phyloP scores from a whole-genome alignment of 2,797 vertebrate genomes.

The Notoglanidium macrostoma region DNA sequence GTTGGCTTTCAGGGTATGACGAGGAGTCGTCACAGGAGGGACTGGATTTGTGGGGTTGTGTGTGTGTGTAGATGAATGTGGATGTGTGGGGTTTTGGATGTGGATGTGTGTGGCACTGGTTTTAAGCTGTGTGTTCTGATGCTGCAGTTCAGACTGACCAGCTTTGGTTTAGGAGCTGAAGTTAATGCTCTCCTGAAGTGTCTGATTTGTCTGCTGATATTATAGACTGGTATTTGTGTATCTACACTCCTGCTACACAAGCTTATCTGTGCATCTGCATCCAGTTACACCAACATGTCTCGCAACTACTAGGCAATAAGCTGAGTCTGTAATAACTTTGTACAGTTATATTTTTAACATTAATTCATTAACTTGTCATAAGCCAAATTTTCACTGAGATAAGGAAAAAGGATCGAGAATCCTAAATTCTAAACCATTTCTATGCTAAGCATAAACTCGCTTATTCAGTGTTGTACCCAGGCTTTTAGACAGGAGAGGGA shows the following conservation, averaged over 20 bases:
- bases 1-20: slow-evolving; percentile 51
- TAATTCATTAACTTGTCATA: background rate
- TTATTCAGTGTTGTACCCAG: background rate
- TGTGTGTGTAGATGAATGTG: slow-evolving; percentile 50
- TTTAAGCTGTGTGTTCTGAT: slow-evolving; percentile 10
- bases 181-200: background rate
- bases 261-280: background rate
- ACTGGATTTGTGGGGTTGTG: slow-evolving; percentile 39
- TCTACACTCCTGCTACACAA: background rate
- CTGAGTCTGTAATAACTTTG: background rate
- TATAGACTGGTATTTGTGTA: background rate
- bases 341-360: background rate
- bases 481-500: background rate
- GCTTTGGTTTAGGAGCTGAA: slow-evolving; percentile 12
- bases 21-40: slow-evolving; percentile 49
- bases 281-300: background rate
- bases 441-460: background rate
- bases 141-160: slow-evolving; percentile 8
- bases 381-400: background rate
- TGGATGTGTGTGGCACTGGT: slow-evolving; percentile 4
- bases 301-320: background rate
- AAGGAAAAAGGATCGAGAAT: background rate
- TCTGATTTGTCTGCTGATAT: background rate
- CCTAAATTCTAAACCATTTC: no score
- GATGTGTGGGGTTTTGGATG: slow-evolving; percentile 17